Evolutionary conservation across 2,113 vertebrate genomes (phyloP), one percentile per base, ranked within the genome.

Genomic region (Laterallus jamaicensis): DNA sequence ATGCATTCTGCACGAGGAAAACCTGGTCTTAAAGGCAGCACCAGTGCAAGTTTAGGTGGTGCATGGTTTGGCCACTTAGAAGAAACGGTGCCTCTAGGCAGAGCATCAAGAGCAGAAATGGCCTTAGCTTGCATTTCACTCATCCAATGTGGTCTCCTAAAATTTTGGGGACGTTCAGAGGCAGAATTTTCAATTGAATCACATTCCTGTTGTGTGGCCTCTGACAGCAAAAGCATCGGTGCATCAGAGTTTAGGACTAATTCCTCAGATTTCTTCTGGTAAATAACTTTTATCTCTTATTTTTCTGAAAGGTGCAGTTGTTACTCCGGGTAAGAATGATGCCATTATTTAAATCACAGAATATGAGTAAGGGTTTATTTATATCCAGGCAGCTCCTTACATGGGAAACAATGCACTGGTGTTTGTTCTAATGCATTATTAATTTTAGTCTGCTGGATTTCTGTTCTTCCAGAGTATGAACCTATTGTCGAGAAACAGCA

Each of bases 401-500:
- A 96, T 87, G 94, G 97, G 89, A 96, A 97, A 95, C 96, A 96
- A 96, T 87, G 94, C 92, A 19, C 68, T 94, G 67, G 12, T 96
- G 95, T 96, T 96, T 68, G n/a, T 93, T 82, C 67, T 94, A 94
- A 94, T 87, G 64, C 64, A 92, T 92, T 96, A 96, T 96, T 97
- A 81, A 97, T 96, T 96, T 96, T 85, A 90, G 76, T 35, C 94
- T 91, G 91, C 29, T 97, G 95, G 84, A 94, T 94, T 90, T 95
- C 58, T 94, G 15, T 66, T 83, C 80, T 94, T 94, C 82, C 92
- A 42, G 40, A 88, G 6, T 44, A 63, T 60, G 76, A 95, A 88
- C 15, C 77, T 87, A 93, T 95, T 95, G 94, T 95, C 11, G 0
- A 96, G 91, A 96, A 96, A 94, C 66, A 94, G 74, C 86, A 93